Conservation (phyloP, 2,888 invertebrate species). For the Idaea dimidiata region DNA sequence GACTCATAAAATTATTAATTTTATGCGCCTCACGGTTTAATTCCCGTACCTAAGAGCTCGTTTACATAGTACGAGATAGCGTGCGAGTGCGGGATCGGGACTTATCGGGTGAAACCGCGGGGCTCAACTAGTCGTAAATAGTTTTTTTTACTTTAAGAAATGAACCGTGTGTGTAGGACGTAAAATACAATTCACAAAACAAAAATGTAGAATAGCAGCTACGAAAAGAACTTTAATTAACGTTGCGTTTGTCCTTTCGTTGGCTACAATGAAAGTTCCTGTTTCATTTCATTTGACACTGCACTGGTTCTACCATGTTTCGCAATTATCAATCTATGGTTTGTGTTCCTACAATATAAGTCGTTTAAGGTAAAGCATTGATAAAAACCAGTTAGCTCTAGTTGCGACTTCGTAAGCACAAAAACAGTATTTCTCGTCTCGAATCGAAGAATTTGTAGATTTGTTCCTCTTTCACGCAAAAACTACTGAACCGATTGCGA, state of each 20-base stretch:
- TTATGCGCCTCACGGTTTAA: neutral
- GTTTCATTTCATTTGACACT: neutral
- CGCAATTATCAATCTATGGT: neutral
- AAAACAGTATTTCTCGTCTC: too few species aligned
- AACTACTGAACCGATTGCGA: too few species aligned
- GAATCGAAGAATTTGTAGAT: too few species aligned
- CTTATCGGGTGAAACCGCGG: too few species aligned
- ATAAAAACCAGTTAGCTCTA: too few species aligned
- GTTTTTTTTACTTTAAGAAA: neutral
- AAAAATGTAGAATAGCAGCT: neutral
- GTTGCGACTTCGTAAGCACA: too few species aligned
- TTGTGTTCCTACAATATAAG: too few species aligned
- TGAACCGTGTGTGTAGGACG: neutral
- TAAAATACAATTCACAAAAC: neutral
- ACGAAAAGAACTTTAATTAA: neutral
- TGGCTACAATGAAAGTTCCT: neutral
- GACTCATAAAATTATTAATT: neutral
- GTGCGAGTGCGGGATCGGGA: too few species aligned
- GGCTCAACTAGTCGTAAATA: neutral
- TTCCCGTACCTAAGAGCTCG: neutral
- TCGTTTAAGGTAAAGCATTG: too few species aligned
- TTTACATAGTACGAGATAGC: too few species aligned
- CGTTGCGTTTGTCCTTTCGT: neutral
- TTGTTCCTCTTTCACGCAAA: too few species aligned
- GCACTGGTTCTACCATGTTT: neutral